Conservation (phyloP, 2,797 vertebrate genomes). For the Otolemur crassicaudatus region DNA sequence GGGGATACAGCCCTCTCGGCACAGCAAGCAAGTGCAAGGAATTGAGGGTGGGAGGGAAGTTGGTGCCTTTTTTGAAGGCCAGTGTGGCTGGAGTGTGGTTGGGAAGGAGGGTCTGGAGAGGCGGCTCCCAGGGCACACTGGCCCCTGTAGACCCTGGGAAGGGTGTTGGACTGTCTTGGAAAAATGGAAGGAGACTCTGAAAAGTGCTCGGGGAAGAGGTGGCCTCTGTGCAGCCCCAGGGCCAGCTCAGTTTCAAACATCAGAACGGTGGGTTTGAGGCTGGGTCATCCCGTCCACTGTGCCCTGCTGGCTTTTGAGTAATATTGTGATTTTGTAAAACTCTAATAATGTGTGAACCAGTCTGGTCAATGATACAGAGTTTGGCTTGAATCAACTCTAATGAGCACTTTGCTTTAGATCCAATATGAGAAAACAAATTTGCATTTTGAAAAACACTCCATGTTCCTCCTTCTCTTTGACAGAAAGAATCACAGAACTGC, state of each 20-base stretch:
- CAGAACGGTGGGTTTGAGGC: not conserved
- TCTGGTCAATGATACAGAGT: not conserved
- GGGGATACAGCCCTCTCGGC: accelerated
- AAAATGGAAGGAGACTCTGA: not conserved
- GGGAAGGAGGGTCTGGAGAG: not conserved
- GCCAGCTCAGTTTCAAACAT: not conserved
- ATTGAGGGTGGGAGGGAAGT: not conserved
- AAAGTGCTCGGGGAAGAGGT: not conserved
- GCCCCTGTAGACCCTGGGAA: not conserved
- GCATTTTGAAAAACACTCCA: not conserved
- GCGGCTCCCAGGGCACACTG: not conserved
- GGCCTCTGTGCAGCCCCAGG: accelerated
- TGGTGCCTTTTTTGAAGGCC: not conserved
- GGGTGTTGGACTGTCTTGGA: not conserved
- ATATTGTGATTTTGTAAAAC: not conserved
- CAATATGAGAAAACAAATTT: not conserved
- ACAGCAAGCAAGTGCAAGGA: not conserved
- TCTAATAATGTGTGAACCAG: not conserved
- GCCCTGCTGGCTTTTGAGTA: not conserved
- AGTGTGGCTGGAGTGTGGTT: not conserved
- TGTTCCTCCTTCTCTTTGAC: not conserved
- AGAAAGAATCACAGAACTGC: not conserved
- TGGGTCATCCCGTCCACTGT: not conserved
- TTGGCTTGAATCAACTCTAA: not conserved
- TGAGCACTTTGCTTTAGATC: not conserved